Evolutionary conservation across 2,888 invertebrate genomes (phyloP), one percentile per base, ranked within the genome.

Genomic region (Sturmia bella): DNA sequence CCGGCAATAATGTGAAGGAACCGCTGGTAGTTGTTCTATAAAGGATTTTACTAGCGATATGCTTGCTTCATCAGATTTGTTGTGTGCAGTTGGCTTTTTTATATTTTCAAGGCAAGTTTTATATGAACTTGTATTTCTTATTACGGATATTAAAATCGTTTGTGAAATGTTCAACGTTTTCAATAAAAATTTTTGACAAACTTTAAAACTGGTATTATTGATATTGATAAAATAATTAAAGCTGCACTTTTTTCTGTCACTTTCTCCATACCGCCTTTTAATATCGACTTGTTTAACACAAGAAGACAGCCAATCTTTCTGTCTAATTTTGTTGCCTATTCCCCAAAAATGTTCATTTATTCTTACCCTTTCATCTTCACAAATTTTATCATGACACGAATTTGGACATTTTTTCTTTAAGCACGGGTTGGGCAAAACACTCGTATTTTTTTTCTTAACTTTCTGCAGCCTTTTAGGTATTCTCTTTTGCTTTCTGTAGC

Each of bases 161-260:
- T 80, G 70, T 59, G 76, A 73, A 59, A 78, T 79, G 66, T 79
- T 27, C 19, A 83, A 64, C 19, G 83, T 83, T 79, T 79, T 76
- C 37, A 78, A 52, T 21, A 83, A 72, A 75, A 80, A 83, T 54
- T 78, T 7, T 78, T 83, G 74, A 32, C 80, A 80, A 19, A 27
- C 27, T 27, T 27, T 27, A 27, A 27, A 27, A 27, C 3, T 21
- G 54, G 24, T 13, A 5, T 61, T 52, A 63, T 68, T 75, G 37
- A 59, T 37, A 50, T 70, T 78, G 32, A 77, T 75, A 50, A 66
- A 45, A 61, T 79, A 70, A 61, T 79, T 75, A 57, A 43, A 80
- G 57, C 64, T n/a, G n/a, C n/a, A n/a, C n/a, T n/a, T n/a, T n/a
- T n/a, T n/a, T n/a, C 24, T 13, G 24, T 21, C 5, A 59, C 61